A percentile compares a stretch with the other conserved stretches of the same genome.
Conservation (phyloP, 2,113 vertebrate genomes). For the Cervus canadensis region DNA sequence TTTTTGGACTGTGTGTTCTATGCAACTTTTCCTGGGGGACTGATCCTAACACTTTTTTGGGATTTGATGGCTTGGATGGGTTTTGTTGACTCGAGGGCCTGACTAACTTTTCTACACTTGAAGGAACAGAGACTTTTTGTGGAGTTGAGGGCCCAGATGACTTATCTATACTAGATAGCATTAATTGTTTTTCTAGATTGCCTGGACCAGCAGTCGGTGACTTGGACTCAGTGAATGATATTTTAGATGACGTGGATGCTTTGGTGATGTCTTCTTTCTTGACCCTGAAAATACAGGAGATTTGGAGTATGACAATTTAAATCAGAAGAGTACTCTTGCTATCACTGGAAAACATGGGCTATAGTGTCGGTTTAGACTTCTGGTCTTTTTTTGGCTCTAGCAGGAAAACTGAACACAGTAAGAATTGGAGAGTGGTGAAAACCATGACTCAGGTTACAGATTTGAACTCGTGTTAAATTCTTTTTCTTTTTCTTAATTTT, state of each 20-base stretch:
- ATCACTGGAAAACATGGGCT: not conserved
- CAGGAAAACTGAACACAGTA: constrained; percentile 33
- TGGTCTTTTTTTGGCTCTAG: not conserved
- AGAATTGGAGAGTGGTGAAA: not conserved
- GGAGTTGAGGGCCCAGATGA: not conserved
- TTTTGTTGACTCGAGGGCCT: not conserved
- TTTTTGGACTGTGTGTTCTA: not conserved
- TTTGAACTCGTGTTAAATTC: not conserved
- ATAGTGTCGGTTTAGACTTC: not conserved
- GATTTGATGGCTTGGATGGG: not conserved
- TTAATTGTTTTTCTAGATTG: not conserved
- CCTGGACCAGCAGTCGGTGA: not conserved
- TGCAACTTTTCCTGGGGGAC: not conserved
- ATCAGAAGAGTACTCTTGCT: not conserved
- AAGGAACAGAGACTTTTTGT: not conserved
- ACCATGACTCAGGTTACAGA: not conserved
- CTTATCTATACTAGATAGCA: not conserved
- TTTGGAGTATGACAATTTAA: not conserved
- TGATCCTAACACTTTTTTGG: not conserved
- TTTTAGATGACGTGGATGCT: not conserved
- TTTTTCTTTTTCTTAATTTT: not conserved
- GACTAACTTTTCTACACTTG: not conserved
- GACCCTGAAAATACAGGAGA: constrained; percentile 43
- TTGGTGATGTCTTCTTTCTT: not conserved
- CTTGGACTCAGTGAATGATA: not conserved